Evolutionary conservation across 2,113 vertebrate species (phyloP).

Genomic region (Myotis brandtii): DNA sequence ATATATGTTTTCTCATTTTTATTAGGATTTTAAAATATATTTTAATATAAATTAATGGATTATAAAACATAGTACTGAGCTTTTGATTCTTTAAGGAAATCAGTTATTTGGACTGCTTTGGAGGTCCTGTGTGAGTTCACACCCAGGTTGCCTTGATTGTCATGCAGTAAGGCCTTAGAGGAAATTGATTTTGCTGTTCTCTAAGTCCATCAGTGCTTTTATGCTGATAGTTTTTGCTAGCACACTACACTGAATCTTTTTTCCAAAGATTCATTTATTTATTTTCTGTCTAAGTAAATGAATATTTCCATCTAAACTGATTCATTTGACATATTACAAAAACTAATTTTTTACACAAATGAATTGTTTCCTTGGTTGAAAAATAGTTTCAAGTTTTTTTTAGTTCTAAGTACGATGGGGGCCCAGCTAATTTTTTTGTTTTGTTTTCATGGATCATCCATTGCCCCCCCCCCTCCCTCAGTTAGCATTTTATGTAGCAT

Average conservation of each 20-base stretch:
- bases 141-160: not conserved
- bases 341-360: not conserved
- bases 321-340: not conserved
- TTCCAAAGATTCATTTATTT: not conserved
- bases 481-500: constrained; percentile 27
- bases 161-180: not conserved
- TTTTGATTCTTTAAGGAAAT: constrained; percentile 18
- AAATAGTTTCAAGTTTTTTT: constrained; percentile 54
- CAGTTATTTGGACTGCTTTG: not conserved
- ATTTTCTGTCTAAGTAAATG: constrained; percentile 9
- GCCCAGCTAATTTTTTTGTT: constrained; percentile 6
- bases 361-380: not conserved
- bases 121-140: not conserved
- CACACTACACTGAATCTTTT: not conserved
- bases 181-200: not conserved
- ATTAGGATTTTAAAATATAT: constrained; percentile 8
- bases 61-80: not conserved
- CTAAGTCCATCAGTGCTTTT: not conserved
- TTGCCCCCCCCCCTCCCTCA: not conserved
- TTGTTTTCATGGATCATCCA: not conserved
- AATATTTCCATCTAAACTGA: not conserved
- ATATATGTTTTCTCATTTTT: constrained; percentile 8
- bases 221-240: not conserved
- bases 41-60: constrained; percentile 30
- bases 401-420: not conserved